These are phyloP conservation scores for Andrena bicolor DNA, from an alignment of 2,888 invertebrate species.

Conservation along the genomic window DNA sequence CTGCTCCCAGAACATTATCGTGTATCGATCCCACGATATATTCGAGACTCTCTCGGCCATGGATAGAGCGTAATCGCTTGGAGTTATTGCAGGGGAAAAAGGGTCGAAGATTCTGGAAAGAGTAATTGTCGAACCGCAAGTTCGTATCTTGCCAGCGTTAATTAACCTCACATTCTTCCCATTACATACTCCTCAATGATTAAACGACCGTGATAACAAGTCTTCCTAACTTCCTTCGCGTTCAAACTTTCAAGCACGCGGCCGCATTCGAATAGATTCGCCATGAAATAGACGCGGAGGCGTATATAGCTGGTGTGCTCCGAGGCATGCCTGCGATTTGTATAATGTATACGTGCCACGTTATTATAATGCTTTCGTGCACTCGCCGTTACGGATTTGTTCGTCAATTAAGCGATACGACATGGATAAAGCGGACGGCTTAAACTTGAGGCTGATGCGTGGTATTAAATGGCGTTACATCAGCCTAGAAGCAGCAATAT, in stretches of 20 bases:
- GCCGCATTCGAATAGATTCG: conserved; percentile 54
- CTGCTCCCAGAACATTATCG: neutral
- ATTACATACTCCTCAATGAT: conserved; percentile 56
- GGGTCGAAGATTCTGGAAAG: conserved; percentile 33
- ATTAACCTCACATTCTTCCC: conserved; percentile 58
- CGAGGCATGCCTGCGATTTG: neutral
- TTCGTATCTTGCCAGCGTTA: conserved; percentile 52
- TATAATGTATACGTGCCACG: neutral
- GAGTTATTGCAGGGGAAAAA: conserved; percentile 9
- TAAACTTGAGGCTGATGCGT: neutral
- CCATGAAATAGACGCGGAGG: conserved; percentile 36
- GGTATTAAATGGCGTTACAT: neutral
- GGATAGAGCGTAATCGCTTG: conserved; percentile 21
- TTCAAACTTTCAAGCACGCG: conserved; percentile 53
- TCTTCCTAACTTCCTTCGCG: conserved; percentile 54
- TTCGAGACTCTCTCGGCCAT: neutral
- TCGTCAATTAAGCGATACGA: conserved; percentile 20
- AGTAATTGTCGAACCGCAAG: conserved; percentile 35
- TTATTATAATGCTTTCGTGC: conserved; percentile 16
- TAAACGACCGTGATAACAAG: conserved; percentile 61
- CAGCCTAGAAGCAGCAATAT: neutral
- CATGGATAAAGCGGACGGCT: neutral
- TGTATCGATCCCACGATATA: neutral
- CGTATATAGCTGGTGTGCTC: conserved; percentile 5
- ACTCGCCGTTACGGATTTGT: conserved; percentile 25